Conservation (phyloP, 2,888 invertebrate genomes). For the Parnassius smintheus region DNA sequence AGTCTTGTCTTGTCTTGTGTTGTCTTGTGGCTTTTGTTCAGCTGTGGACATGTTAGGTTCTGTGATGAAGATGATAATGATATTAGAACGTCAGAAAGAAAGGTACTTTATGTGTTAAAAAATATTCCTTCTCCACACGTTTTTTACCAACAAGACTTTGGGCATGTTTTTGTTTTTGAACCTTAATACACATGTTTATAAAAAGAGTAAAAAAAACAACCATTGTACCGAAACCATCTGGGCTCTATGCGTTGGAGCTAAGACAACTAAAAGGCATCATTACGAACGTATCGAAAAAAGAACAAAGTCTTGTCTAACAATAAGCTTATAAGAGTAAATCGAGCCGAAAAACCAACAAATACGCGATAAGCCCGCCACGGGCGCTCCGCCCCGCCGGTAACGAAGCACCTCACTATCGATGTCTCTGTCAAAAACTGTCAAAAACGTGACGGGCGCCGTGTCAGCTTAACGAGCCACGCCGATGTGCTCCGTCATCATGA, state of each 20-base stretch:
- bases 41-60: too few species aligned
- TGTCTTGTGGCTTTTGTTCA: too few species aligned
- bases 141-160: too few species aligned
- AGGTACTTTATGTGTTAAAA: too few species aligned
- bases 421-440: conserved; percentile 81
- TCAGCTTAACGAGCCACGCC: conserved; percentile 75
- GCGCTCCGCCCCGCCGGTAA: conserved; percentile 66
- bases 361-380: conserved; percentile 59
- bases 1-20: too few species aligned
- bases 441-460: conserved; percentile 77
- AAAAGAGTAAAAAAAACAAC: too few species aligned
- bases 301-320: conserved; percentile 56
- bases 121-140: too few species aligned
- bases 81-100: too few species aligned
- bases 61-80: too few species aligned
- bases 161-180: too few species aligned
- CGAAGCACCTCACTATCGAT: conserved; percentile 74
- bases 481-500: conserved; percentile 48
- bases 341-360: conserved; percentile 62
- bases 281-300: conserved; percentile 58
- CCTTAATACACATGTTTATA: too few species aligned
- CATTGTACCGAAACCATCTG: too few species aligned
- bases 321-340: conserved; percentile 68
- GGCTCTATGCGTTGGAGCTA: not conserved
- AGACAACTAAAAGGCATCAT: conserved; percentile 33